Conservation (phyloP, 1,140 invertebrate genomes). For the Lepidotrigona ventralis region DNA sequence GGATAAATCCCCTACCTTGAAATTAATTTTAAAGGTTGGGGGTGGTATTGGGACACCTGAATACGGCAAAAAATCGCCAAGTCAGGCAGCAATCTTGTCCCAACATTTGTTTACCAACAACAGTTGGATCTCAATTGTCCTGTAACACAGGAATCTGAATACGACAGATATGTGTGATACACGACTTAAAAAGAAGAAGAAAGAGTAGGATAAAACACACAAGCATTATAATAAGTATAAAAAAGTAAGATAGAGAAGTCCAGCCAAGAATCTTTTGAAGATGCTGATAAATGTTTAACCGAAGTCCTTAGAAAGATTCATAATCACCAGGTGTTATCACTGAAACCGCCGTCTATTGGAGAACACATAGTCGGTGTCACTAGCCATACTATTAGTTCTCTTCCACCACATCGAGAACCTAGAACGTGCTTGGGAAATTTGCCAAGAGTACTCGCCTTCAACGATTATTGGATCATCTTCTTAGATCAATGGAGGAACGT, state of each 20-base stretch:
- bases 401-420: conserved; percentile 82
- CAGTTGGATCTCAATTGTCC: conserved; percentile 75
- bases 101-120: conserved; percentile 74
- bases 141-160: conserved; percentile 74
- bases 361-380: conserved; percentile 61
- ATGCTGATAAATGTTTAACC: conserved; percentile 79
- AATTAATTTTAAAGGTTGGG: conserved; percentile 90
- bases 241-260: conserved; percentile 82
- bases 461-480: no score
- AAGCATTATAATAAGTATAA: conserved; percentile 88
- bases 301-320: conserved; percentile 77
- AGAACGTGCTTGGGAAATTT: conserved; percentile 85
- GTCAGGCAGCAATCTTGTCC: conserved; percentile 74
- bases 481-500: no score
- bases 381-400: conserved; percentile 67
- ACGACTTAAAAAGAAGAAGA: conserved; percentile 89
- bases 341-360: conserved; percentile 68
- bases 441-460: conserved; percentile 89
- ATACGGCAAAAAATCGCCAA: conserved; percentile 82
- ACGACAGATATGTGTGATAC: conserved; percentile 79
- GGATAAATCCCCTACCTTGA: no score
- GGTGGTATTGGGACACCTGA: conserved; percentile 86
- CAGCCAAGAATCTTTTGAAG: conserved; percentile 78
- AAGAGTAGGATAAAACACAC: conserved; percentile 87
- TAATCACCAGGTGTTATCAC: conserved; percentile 73